These are phyloP conservation scores for Papilio polyxenes DNA, from an alignment of 1,140 invertebrate genomes.

Conservation along the genomic window DNA sequence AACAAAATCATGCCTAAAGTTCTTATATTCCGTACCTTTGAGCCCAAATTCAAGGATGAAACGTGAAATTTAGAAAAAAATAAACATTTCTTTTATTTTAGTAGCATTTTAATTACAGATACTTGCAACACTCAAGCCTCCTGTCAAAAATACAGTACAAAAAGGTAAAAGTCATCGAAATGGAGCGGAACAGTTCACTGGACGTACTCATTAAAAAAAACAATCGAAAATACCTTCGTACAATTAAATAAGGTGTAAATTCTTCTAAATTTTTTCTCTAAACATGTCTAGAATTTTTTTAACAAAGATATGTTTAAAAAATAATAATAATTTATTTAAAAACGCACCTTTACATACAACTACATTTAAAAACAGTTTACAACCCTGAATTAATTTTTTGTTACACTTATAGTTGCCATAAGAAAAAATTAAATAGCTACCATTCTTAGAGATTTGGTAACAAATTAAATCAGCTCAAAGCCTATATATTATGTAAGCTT, in stretches of 20 bases:
- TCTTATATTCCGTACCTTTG: conserved; percentile 57
- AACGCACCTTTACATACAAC: neutral
- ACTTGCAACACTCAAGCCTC: conserved; percentile 58
- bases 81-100: conserved; percentile 56
- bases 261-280: conserved; percentile 52
- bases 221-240: neutral
- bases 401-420: conserved; percentile 5
- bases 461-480: neutral
- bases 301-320: conserved; percentile 46
- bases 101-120: conserved; percentile 68
- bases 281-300: conserved; percentile 30
- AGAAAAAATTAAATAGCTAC: neutral
- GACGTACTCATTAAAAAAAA: conserved; percentile 8
- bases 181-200: conserved; percentile 2
- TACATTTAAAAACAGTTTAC: conserved; percentile 11
- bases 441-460: conserved; percentile 20
- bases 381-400: conserved; percentile 1
- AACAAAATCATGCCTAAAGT: conserved; percentile 59
- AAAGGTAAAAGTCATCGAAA: conserved; percentile 55
- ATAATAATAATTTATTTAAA: conserved; percentile 22
- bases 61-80: conserved; percentile 46
- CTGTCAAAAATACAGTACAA: conserved; percentile 51
- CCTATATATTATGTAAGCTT: neutral
- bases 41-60: conserved; percentile 40
- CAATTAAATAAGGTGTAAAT: conserved; percentile 46